Percentiles rank a stretch among this genome's conserved stretches.
phyloP scores from a whole-genome alignment of 2,888 invertebrate species.

The Tinea semifulvella region DNA sequence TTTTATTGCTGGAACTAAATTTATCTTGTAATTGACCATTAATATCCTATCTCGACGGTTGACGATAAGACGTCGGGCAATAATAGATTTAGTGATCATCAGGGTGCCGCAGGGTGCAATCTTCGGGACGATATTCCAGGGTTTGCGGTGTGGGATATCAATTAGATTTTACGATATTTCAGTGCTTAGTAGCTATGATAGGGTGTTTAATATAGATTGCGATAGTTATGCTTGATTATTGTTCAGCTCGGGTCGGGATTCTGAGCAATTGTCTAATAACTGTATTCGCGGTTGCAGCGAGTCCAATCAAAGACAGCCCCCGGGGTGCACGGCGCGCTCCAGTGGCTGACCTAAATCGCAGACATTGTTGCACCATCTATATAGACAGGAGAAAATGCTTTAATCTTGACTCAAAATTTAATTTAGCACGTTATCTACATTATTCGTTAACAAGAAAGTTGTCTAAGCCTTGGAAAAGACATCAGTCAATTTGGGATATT shows the following conservation, averaged over 20 bases:
- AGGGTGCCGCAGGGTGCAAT: conserved; percentile 42
- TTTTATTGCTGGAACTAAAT: not conserved
- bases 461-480: too few species aligned
- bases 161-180: conserved; percentile 10
- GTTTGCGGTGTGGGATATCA: not conserved
- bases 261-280: conserved; percentile 15
- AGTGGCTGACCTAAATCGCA: conserved; percentile 12
- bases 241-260: conserved; percentile 8
- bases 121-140: conserved; percentile 46
- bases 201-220: conserved; percentile 6
- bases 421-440: not conserved
- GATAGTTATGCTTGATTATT: conserved; percentile 6
- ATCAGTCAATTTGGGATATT: too few species aligned
- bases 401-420: conserved; percentile 4
- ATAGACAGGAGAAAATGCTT: conserved; percentile 9
- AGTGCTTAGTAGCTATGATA: conserved; percentile 6
- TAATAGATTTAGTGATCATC: conserved; percentile 45
- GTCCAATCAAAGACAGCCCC: conserved; percentile 13
- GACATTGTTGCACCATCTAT: conserved; percentile 10
- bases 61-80: conserved; percentile 19
- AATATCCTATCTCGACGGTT: conserved; percentile 6
- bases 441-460: too few species aligned
- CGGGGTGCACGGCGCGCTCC: conserved; percentile 5
- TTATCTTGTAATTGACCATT: conserved; percentile 11
- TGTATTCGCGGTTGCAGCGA: conserved; percentile 14